Evolutionary conservation across 1,140 invertebrate species (phyloP).

Genomic region (Radopholus similis): DNA sequence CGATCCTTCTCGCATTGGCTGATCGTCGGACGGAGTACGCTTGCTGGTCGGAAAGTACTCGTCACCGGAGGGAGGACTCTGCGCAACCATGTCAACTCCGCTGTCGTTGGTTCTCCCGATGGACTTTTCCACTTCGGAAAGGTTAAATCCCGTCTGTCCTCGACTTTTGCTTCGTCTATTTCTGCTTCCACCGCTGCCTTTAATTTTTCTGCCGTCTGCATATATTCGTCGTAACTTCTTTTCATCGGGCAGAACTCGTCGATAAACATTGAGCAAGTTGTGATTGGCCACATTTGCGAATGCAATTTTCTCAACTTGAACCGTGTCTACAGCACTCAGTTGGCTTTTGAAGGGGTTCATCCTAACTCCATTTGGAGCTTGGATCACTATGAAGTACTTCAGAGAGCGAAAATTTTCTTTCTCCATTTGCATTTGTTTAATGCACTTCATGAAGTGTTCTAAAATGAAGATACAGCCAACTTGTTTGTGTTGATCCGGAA

Average conservation of each 20-base stretch:
- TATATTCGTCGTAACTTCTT: not conserved
- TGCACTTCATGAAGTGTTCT: slow-evolving; percentile 5
- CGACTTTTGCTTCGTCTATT: not conserved
- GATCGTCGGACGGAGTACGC: not conserved
- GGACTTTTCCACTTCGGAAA: not conserved
- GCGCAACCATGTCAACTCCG: not conserved
- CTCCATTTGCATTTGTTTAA: not conserved
- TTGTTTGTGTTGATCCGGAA: not conserved
- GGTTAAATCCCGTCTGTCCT: too few species aligned
- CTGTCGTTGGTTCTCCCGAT: not conserved
- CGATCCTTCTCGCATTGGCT: not conserved
- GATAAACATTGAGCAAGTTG: slow-evolving; percentile 1
- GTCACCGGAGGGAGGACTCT: too few species aligned
- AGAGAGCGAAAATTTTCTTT: not conserved
- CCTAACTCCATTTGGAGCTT: not conserved
- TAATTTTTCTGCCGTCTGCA: not conserved
- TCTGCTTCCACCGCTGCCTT: not conserved
- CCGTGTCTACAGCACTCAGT: slow-evolving; percentile 3
- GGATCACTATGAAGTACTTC: not conserved
- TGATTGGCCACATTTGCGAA: slow-evolving; percentile 1
- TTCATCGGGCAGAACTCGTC: not conserved
- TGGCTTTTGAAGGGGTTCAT: slow-evolving; percentile 11
- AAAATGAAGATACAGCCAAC: not conserved
- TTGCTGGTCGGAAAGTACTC: not conserved
- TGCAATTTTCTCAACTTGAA: not conserved